Percentiles rank a stretch among this genome's conserved stretches.
Conservation (phyloP, 2,888 invertebrate species). For the Cryptus viduatorius region DNA sequence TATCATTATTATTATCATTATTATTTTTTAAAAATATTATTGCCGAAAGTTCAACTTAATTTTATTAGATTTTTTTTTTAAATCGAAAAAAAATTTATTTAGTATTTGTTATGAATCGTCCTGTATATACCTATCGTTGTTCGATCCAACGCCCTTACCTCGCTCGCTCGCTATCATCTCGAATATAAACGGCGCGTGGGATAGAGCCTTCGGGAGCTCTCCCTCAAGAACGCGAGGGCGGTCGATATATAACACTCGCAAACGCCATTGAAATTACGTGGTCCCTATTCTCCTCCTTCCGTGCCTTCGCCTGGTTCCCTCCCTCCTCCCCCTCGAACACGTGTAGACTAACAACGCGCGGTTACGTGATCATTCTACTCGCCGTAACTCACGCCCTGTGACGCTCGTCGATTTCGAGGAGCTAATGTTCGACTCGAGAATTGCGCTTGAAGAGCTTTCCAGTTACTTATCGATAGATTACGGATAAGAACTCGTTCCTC, state of each 20-base stretch:
- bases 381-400: background rate
- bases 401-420: background rate
- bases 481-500: background rate
- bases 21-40: no score
- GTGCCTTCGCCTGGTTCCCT: background rate
- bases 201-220: slow-evolving; percentile 16
- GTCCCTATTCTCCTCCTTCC: background rate
- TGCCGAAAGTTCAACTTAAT: no score
- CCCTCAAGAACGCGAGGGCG: slow-evolving; percentile 25
- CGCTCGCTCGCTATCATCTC: slow-evolving; percentile 1
- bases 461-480: background rate
- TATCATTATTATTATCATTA: no score
- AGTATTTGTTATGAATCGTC: no score
- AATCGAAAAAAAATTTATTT: no score
- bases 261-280: slow-evolving; percentile 50
- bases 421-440: background rate
- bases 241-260: slow-evolving; percentile 41
- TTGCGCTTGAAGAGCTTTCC: background rate
- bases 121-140: background rate
- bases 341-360: slow-evolving; percentile 37
- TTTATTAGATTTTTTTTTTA: no score
- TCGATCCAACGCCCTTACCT: background rate
- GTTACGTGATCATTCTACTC: slow-evolving; percentile 27
- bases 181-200: slow-evolving; percentile 30
- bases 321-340: slow-evolving; percentile 2